These are phyloP conservation scores for Drosophila tropicalis DNA, from an alignment of 1,140 invertebrate species.

Conservation along the genomic window DNA sequence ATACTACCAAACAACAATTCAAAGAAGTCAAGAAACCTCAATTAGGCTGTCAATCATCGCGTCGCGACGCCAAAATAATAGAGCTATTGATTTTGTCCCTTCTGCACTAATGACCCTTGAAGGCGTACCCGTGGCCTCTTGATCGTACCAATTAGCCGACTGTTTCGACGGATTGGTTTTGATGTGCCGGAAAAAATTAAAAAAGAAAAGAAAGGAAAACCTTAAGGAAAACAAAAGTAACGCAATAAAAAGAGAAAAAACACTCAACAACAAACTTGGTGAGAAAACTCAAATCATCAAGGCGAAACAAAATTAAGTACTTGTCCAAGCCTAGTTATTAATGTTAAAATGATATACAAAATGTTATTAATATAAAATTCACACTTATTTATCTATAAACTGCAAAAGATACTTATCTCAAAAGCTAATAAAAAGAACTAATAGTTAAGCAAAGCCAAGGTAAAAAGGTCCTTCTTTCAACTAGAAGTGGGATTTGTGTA, in stretches of 20 bases:
- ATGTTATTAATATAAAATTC: too few species aligned
- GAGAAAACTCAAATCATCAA: neutral
- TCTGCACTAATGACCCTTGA: constrained; percentile 50
- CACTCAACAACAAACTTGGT: neutral
- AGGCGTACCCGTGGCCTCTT: constrained; percentile 56
- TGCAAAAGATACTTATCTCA: too few species aligned
- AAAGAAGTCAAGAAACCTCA: constrained; percentile 71
- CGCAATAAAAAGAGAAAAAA: neutral
- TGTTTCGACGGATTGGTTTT: constrained; percentile 42
- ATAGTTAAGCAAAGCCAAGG: too few species aligned
- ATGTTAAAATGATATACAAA: neutral
- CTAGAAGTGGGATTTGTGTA: too few species aligned
- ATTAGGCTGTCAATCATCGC: constrained; percentile 78
- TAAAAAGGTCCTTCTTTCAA: too few species aligned
- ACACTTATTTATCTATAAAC: too few species aligned
- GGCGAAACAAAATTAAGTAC: neutral
- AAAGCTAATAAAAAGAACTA: too few species aligned
- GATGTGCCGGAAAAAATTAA: constrained; percentile 5
- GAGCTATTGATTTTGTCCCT: constrained; percentile 73
- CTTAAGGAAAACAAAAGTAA: constrained; percentile 2
- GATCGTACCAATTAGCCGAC: constrained; percentile 68
- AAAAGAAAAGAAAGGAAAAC: neutral
- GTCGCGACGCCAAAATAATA: constrained; percentile 60
- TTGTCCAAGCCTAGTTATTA: neutral
- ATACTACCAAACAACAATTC: constrained; percentile 12